These are phyloP conservation scores for Dysidea cf. avara DNA, from an alignment of 37 sponge, comb jelly and placozoan genomes.

Conservation along the genomic window DNA sequence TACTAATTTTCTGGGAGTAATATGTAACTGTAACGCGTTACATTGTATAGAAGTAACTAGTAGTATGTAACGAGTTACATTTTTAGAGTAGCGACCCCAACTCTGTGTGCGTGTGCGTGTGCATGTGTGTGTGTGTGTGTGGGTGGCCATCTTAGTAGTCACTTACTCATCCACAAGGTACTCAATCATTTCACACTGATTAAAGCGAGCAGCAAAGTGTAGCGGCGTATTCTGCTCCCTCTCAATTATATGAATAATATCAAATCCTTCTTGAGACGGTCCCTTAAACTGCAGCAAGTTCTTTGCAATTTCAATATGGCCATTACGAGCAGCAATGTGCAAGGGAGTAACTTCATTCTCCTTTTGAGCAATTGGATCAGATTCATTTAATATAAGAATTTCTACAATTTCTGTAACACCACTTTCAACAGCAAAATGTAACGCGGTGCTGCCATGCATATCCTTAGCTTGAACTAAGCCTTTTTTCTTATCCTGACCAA, in stretches of 20 bases:
- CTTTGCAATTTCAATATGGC: slow-evolving; percentile 57
- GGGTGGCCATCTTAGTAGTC: too few relatives aligned
- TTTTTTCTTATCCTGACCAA: background rate
- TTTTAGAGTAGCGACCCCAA: too few relatives aligned
- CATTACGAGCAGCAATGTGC: slow-evolving; percentile 86
- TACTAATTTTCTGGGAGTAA: too few relatives aligned
- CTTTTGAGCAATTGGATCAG: slow-evolving; percentile 42
- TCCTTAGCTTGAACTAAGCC: slow-evolving; percentile 39
- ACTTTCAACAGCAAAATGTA: slow-evolving; percentile 83
- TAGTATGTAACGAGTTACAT: too few relatives aligned
- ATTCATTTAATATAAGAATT: slow-evolving; percentile 43
- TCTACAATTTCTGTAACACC: slow-evolving; percentile 66
- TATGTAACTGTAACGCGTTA: too few relatives aligned
- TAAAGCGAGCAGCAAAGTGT: slow-evolving; percentile 78
- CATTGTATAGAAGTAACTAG: too few relatives aligned
- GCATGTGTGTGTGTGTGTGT: too few relatives aligned
- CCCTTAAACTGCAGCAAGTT: slow-evolving; percentile 44
- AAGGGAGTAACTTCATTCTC: slow-evolving; percentile 57
- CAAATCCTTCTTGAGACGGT: background rate
- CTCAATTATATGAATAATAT: slow-evolving; percentile 40
- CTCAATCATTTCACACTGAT: slow-evolving; percentile 72
- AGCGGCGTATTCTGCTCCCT: slow-evolving; percentile 64
- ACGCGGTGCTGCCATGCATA: slow-evolving; percentile 61
- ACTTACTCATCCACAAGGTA: slow-evolving; percentile 79
- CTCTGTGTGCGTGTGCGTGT: too few relatives aligned